A percentile compares a stretch with the other conserved stretches of the same genome.
These are phyloP conservation scores for Luidia sarsii DNA, from an alignment of 53 echinoderm and acorn worm species.

Conservation along the genomic window DNA sequence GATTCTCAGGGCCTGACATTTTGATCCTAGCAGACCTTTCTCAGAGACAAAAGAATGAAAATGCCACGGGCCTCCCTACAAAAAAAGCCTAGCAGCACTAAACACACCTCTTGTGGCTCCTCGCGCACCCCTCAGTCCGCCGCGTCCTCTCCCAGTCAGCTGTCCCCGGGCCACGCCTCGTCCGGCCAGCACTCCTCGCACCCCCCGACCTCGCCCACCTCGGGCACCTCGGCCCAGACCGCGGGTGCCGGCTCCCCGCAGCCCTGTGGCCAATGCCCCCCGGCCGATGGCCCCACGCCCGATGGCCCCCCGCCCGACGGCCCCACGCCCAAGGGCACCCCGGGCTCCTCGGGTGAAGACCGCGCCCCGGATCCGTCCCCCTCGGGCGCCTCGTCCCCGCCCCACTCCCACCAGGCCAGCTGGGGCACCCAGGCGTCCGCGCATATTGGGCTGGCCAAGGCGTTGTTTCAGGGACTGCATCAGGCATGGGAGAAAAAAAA, in stretches of 20 bases:
- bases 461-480: constrained; percentile 60
- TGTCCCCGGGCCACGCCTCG: constrained; percentile 45
- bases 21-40: no score
- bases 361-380: constrained; percentile 27
- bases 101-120: constrained; percentile 37
- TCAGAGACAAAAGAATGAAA: not conserved
- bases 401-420: constrained; percentile 42
- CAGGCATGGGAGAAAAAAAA: no score
- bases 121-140: constrained; percentile 51
- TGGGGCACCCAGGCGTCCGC: constrained; percentile 73
- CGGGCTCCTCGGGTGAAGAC: constrained; percentile 55
- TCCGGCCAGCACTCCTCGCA: constrained; percentile 22
- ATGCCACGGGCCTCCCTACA: not conserved
- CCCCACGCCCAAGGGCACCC: constrained; percentile 37
- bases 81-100: not conserved
- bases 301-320: constrained; percentile 26
- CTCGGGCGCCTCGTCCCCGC: constrained; percentile 39
- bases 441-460: constrained; percentile 71
- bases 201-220: not conserved
- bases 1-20: no score
- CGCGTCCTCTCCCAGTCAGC: constrained; percentile 56
- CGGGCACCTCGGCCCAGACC: constrained; percentile 26
- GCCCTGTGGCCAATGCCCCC: constrained; percentile 12
- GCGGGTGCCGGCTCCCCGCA: constrained; percentile 1
- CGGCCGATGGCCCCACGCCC: not conserved